These are phyloP conservation scores for Plagodis pulveraria DNA, from an alignment of 2,888 invertebrate species.

Conservation along the genomic window DNA sequence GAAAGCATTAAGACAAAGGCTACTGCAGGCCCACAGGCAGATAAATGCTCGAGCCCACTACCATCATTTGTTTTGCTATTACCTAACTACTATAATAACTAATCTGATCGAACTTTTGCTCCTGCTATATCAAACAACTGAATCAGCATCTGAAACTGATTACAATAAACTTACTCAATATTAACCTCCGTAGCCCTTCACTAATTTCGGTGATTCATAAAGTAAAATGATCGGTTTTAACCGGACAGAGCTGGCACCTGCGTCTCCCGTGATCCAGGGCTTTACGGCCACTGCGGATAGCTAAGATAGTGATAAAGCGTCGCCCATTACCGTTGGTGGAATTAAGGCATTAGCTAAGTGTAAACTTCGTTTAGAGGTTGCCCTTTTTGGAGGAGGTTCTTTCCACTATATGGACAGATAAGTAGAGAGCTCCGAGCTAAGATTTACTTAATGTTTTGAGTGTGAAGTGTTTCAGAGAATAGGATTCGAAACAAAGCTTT, in stretches of 20 bases:
- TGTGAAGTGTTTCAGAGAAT: no score
- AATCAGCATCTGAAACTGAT: neutral
- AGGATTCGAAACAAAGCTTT: no score
- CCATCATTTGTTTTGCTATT: no score
- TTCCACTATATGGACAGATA: slow-evolving; percentile 19
- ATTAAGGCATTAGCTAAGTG: slow-evolving; percentile 52
- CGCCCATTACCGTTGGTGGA: slow-evolving; percentile 61
- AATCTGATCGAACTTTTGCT: no score
- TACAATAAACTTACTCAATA: neutral
- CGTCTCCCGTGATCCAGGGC: slow-evolving; percentile 63
- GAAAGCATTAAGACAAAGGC: no score
- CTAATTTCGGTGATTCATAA: slow-evolving; percentile 40
- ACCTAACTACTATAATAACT: no score
- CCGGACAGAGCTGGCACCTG: slow-evolving; percentile 58
- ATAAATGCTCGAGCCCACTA: no score
- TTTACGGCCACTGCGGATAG: slow-evolving; percentile 59
- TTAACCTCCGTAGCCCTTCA: slow-evolving; percentile 18
- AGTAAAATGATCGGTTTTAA: slow-evolving; percentile 62
- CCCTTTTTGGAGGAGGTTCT: slow-evolving; percentile 30
- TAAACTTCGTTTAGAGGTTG: slow-evolving; percentile 37
- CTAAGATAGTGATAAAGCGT: slow-evolving; percentile 68
- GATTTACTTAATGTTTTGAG: slow-evolving; percentile 11
- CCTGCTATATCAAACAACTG: no score
- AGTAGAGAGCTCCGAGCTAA: slow-evolving; percentile 35
- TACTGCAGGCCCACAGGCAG: no score